Base-by-base conservation (phyloP, 35 echinoderm and acorn worm genomes). In the Lytechinus pictus region DNA sequence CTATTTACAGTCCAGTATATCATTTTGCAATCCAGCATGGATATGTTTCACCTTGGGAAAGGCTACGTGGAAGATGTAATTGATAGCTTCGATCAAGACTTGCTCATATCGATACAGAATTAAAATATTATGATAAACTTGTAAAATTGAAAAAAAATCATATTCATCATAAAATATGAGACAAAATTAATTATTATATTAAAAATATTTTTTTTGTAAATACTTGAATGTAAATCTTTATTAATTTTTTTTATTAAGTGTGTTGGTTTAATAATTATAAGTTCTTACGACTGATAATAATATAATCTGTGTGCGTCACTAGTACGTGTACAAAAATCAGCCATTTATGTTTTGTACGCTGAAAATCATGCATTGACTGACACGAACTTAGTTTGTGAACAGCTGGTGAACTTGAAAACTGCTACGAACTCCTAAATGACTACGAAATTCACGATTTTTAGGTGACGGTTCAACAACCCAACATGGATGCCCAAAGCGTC, bases 281-380 rank as follows among this genome's bases (percentile, higher is more conserved):
- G 33, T 44, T 44, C 3, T 57, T 57, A 93, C 92, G 54, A 93
- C 92, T 57, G 52, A 24, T n/a, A 57, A 3, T 9, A 93, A 28
- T 93, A 53, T 57, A 93, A 10, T 27, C n/a, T 93, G 54, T 93
- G 54, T 93, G 54, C 92, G 92, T 93, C 92, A 93, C 55, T 57
- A 55, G 55, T 90, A 90, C 88, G 92, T 93, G 92, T 93, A 57
- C 92, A 93, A 57, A 44, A 57, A 55, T 93, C 92, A 28, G 92
- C 92, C 92, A 93, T 93, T 93, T 57, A 57, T 93, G 92, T 93
- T 93, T 54, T 93, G 92, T 27, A 90, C 88, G 52, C 52, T 90
- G 0, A 10, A 93, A 90, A 90, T 90, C 29, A 90, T 90, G 29
- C 52, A 54, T 9, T 90, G 52, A 90, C 28, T 90, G 52, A 90